These are phyloP conservation scores for Lates calcarifer DNA, from an alignment of 2,113 vertebrate genomes.

Conservation along the genomic window DNA sequence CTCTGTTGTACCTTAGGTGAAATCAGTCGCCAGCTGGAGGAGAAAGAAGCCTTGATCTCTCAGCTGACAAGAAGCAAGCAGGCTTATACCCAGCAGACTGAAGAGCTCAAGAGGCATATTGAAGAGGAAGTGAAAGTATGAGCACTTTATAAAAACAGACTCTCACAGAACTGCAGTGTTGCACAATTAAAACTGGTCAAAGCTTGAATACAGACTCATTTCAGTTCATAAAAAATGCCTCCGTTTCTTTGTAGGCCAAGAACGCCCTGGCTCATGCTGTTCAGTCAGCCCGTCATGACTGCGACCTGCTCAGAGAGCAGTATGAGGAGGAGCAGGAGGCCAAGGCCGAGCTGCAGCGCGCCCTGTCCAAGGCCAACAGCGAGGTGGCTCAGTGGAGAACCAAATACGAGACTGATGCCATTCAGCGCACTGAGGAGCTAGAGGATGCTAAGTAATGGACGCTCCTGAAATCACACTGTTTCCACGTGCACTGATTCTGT, in stretches of 20 bases:
- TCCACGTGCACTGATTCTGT: neutral
- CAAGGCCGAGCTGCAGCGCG: conserved; percentile 83
- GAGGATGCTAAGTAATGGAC: conserved; percentile 83
- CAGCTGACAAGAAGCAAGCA: conserved; percentile 88
- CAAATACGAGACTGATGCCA: conserved; percentile 84
- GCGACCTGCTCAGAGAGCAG: conserved; percentile 87
- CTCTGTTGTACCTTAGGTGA: conserved; percentile 80
- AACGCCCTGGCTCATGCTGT: conserved; percentile 88
- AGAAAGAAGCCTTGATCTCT: conserved; percentile 87
- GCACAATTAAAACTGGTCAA: neutral
- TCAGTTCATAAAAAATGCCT: neutral
- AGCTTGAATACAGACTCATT: neutral
- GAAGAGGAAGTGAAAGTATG: conserved; percentile 87
- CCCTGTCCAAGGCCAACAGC: conserved; percentile 83
- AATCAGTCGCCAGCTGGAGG: conserved; percentile 86
- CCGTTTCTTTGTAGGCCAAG: conserved; percentile 85
- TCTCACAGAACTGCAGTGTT: neutral
- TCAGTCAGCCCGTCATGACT: conserved; percentile 82
- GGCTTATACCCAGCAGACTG: conserved; percentile 87
- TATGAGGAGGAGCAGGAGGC: conserved; percentile 88
- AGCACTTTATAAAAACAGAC: neutral
- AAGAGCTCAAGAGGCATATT: conserved; percentile 89
- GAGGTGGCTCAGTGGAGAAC: conserved; percentile 85
- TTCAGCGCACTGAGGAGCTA: conserved; percentile 85
- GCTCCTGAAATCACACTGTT: neutral